These are phyloP conservation scores for Limnephilus auricula DNA, from an alignment of 2,888 invertebrate genomes.

Conservation along the genomic window DNA sequence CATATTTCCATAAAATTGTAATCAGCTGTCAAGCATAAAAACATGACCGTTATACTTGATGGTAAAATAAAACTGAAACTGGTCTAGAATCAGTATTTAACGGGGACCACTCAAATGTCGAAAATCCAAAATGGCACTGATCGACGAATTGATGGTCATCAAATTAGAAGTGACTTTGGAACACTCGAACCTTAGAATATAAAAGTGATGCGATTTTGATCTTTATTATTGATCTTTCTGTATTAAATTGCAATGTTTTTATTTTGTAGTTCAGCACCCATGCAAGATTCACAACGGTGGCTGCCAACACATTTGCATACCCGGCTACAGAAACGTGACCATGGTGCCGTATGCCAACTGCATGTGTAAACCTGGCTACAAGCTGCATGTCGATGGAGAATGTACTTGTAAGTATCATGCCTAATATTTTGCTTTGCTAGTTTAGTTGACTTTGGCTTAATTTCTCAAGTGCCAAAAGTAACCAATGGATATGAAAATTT, in stretches of 20 bases:
- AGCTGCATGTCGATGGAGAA: conserved; percentile 74
- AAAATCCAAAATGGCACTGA: background rate
- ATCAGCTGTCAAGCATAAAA: no score
- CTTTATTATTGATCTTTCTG: conserved; percentile 26
- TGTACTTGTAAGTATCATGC: conserved; percentile 73
- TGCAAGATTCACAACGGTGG: conserved; percentile 83
- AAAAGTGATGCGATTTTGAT: background rate
- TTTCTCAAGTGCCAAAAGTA: no score
- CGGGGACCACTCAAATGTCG: no score
- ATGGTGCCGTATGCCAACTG: conserved; percentile 79
- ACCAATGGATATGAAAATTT: no score
- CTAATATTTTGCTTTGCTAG: no score
- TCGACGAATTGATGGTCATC: no score
- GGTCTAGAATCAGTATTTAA: no score
- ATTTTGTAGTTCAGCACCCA: conserved; percentile 79
- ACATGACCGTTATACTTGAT: no score
- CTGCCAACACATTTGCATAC: conserved; percentile 88
- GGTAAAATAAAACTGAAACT: no score
- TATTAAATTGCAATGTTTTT: conserved; percentile 20
- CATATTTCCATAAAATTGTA: no score
- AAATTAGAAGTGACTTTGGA: no score
- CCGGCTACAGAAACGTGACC: conserved; percentile 76
- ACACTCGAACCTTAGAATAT: background rate
- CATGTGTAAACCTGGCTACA: conserved; percentile 85
- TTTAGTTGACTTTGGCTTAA: no score